Conservation (phyloP, 1,140 invertebrate genomes). For the Oedothorax gibbosus region DNA sequence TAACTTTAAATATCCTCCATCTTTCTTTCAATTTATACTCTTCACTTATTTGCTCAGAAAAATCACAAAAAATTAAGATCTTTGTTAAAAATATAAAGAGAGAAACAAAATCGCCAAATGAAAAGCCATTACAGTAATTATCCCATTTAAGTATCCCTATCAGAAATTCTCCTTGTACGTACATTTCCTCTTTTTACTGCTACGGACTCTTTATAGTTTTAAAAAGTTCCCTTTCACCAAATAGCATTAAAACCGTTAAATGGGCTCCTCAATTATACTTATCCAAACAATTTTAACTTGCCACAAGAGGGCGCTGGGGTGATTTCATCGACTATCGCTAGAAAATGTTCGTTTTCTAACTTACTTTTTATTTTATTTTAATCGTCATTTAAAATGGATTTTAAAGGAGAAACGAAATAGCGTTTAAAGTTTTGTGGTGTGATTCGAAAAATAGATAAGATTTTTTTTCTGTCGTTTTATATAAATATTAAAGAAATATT, state of each 20-base stretch:
- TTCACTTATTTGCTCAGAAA: slow-evolving; percentile 8
- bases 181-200: background rate
- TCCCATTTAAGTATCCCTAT: slow-evolving; percentile 53
- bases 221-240: slow-evolving; percentile 43
- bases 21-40: no score
- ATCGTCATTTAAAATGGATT: slow-evolving; percentile 47
- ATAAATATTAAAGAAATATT: no score
- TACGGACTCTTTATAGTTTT: slow-evolving; percentile 38
- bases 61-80: background rate
- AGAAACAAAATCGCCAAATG: slow-evolving; percentile 45
- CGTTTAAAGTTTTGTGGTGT: background rate
- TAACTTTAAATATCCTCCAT: no score
- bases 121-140: slow-evolving; percentile 56
- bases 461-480: background rate
- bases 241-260: slow-evolving; percentile 57
- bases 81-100: slow-evolving; percentile 21
- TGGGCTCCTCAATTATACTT: slow-evolving; percentile 55
- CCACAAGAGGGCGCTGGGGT: background rate
- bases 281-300: slow-evolving; percentile 58
- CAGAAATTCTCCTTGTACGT: slow-evolving; percentile 15
- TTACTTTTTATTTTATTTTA: slow-evolving; percentile 17
- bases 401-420: slow-evolving; percentile 17
- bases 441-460: slow-evolving; percentile 20
- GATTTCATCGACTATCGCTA: no score
- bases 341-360: background rate